Percentiles rank a stretch among this genome's conserved stretches.
These are phyloP conservation scores for Propithecus deckenii DNA, from an alignment of 2,797 vertebrate genomes.

Conservation along the genomic window DNA sequence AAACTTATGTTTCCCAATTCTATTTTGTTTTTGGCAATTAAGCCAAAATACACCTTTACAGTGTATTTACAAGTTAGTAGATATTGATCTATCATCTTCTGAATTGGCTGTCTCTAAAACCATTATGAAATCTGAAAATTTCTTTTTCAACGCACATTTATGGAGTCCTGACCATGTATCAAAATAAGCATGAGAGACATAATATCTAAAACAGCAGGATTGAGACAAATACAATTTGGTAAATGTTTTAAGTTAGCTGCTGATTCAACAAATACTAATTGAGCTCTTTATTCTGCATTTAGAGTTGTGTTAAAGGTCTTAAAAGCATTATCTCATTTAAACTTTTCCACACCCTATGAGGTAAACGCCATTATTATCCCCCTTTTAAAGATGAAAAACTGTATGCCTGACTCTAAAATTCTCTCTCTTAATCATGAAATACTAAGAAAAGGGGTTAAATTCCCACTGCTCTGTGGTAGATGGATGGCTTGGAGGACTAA, in stretches of 20 bases:
- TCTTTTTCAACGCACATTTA: background rate
- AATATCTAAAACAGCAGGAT: background rate
- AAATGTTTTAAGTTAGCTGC: background rate
- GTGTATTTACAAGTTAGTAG: background rate
- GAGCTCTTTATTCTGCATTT: background rate
- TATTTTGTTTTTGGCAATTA: background rate
- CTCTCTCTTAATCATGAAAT: background rate
- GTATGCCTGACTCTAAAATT: background rate
- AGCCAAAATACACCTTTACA: background rate
- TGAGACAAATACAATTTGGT: background rate
- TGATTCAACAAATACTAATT: background rate
- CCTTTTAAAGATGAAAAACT: background rate
- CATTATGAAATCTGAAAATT: background rate
- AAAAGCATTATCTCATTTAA: background rate
- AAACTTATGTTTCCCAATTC: background rate
- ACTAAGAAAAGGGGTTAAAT: background rate
- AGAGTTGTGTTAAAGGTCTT: background rate
- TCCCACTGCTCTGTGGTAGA: background rate
- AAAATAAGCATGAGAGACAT: background rate
- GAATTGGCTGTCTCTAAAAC: background rate
- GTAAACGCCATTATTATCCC: background rate
- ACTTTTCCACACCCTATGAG: background rate
- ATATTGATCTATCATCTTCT: constrained; percentile 7
- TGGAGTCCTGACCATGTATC: background rate
- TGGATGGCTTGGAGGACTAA: background rate